Evolutionary conservation across 2,797 vertebrate genomes (phyloP), one percentile per base, ranked within the genome.

Genomic region (Coccyzus lansbergi): DNA sequence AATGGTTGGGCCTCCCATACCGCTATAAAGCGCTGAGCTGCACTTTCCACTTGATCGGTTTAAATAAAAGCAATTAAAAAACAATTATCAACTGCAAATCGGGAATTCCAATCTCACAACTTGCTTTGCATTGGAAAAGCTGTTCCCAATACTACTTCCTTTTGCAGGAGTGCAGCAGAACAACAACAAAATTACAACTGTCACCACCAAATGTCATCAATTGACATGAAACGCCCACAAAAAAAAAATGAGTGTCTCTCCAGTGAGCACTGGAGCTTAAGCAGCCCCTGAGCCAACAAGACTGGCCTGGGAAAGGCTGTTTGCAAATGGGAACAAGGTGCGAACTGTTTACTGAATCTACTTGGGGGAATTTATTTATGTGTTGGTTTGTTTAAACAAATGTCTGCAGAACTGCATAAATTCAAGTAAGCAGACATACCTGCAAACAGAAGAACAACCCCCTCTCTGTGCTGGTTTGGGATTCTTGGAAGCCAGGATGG

Each of bases 401-500:
- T 8, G 56, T 65, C 82, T 88, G 93, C 1, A 2, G 46, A 78
- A 52, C 18, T 63, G 60, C 52, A 59, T 13, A 28, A 89, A 76
- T 63, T 71, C 64, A 85, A 76, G 84, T 3, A 48, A 33, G 78
- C 38, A 79, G 56, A 70, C 12, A 19, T 28, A 74, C 22, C 84
- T 83, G 78, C 64, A 71, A 56, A 42, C 11, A 80, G 31, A 76
- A 44, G 19, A 82, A 60, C 75, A 67, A 92, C 22, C 38, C 18
- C 46, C 44, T 46, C 75, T 56, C 76, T 58, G 64, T 74, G 72
- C 53, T 85, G 53, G 7, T 19, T 83, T 26, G 12, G 78, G 33
- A 83, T 71, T 90, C 79, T 20, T 51, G 72, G 90, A 92, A 81
- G 78, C 21, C 62, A 76, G 29, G 28, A 63, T 4, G 19, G 72